Base-by-base conservation (phyloP, 2,888 invertebrate genomes). In the Phengaris alcon region DNA sequence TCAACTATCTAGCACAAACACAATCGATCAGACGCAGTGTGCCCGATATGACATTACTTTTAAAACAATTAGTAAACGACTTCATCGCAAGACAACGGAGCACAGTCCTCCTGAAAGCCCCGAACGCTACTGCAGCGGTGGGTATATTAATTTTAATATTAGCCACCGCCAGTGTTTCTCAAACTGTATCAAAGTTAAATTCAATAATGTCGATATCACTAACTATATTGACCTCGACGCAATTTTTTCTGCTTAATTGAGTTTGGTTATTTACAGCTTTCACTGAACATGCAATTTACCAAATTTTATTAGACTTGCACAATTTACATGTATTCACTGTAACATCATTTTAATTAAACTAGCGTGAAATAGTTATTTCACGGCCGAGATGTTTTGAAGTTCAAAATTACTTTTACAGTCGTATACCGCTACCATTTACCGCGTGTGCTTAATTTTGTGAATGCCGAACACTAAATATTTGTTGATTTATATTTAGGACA, bases 81-180 rank as follows among this genome's bases (percentile, higher is more conserved):
- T 84, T 86, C 91, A 92, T 92, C 81, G 87, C 88, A 85, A 84
- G 75, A 77, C 77, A 77, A 72, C 70, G 70, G 70, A 84, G 85
- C 80, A 87, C 89, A 85, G 83, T 84, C 85, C 88, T 88, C 85
- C 84, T 83, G 86, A 86, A 85, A 87, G 89, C 86, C 85, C 89
- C 83, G 88, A 86, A 85, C 88, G 84, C 88, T 89, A 92, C 93
- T 92, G 93, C 90, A 87, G 85, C 89, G 86, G 87, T 87, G 88
- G 87, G 89, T 85, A 88, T 89, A 92, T 89, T 88, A 89, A 91
- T 89, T 92, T 92, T 92, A 93, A 91, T 92, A 91, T 88, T 93
- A 93, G 92, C 88, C 84, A 85, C 88, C 78, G 79, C 87, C 78
- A 81, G 80, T 77, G 88, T 52, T 85, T 85, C 88, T 87, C 91